Percentiles rank a stretch among this genome's conserved stretches.
Evolutionary conservation across 2,888 invertebrate genomes (phyloP).

Genomic region (Phasia obesa): DNA sequence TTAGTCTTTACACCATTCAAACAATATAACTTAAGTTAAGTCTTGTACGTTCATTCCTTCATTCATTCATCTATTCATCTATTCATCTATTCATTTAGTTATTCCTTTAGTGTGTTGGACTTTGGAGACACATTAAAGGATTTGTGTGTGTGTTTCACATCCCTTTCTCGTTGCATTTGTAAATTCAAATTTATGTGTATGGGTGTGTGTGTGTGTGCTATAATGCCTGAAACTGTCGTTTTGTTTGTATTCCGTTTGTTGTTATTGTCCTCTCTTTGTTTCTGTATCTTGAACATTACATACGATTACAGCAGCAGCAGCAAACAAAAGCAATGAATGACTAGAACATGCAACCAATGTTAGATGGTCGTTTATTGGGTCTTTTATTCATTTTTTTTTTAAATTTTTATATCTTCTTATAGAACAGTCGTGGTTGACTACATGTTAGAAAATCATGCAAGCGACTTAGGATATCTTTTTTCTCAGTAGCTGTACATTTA

Average conservation of each 20-base stretch:
- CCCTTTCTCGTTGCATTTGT: constrained; percentile 41
- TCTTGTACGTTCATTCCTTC: constrained; percentile 40
- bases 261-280: constrained; percentile 56
- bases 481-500: constrained; percentile 36
- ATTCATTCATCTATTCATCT: constrained; percentile 35
- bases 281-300: constrained; percentile 63
- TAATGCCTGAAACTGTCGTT: constrained; percentile 69
- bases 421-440: constrained; percentile 43
- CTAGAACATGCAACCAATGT: constrained; percentile 52
- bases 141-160: constrained; percentile 49
- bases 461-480: constrained; percentile 45
- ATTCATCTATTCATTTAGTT: constrained; percentile 35
- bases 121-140: constrained; percentile 63
- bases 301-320: constrained; percentile 59
- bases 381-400: constrained; percentile 32
- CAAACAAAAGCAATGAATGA: constrained; percentile 67
- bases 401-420: constrained; percentile 35
- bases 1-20: constrained; percentile 81
- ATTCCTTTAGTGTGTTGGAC: constrained; percentile 57
- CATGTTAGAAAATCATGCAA: constrained; percentile 63
- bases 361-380: constrained; percentile 57
- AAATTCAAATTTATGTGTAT: not conserved
- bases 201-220: constrained; percentile 29
- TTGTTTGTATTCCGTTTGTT: constrained; percentile 60
- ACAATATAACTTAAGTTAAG: constrained; percentile 72